Evolutionary conservation across 2,113 vertebrate species (phyloP).

Genomic region (Python bivittatus): DNA sequence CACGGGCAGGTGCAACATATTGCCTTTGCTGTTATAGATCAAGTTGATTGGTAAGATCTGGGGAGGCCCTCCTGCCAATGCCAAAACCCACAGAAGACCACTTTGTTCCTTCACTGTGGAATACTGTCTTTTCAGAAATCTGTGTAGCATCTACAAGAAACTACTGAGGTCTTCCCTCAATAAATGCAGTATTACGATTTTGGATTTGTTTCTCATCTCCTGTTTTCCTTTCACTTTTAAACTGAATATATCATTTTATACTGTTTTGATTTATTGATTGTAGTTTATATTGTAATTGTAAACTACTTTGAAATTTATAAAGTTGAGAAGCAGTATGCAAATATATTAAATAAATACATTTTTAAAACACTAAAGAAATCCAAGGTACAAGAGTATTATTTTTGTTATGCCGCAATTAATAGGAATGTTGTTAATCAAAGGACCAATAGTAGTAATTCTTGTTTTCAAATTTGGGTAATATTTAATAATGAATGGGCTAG

Average conservation of each 20-base stretch:
- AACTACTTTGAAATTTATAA: too few species aligned
- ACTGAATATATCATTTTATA: too few species aligned
- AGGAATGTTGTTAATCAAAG: not conserved
- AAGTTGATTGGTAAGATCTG: not conserved
- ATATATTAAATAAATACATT: not conserved
- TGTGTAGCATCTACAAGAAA: not conserved
- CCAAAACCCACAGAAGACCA: not conserved
- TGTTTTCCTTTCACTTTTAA: not conserved
- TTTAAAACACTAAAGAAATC: not conserved
- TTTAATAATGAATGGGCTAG: not conserved
- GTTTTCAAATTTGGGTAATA: not conserved
- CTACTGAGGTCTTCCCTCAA: not conserved
- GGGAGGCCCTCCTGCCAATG: not conserved
- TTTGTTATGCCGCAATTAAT: not conserved
- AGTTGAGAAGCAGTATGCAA: not conserved
- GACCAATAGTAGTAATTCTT: not conserved
- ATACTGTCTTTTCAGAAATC: not conserved
- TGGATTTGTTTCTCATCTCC: not conserved
- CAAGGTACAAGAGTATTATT: not conserved
- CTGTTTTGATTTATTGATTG: too few species aligned
- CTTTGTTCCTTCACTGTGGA: not conserved
- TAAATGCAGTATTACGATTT: not conserved
- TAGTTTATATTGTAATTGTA: too few species aligned
- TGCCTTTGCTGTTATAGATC: not conserved
- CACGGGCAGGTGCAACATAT: not conserved